These are phyloP conservation scores for Calyptommatus sinebrachiatus DNA, from an alignment of 2,113 vertebrate genomes.

Conservation along the genomic window DNA sequence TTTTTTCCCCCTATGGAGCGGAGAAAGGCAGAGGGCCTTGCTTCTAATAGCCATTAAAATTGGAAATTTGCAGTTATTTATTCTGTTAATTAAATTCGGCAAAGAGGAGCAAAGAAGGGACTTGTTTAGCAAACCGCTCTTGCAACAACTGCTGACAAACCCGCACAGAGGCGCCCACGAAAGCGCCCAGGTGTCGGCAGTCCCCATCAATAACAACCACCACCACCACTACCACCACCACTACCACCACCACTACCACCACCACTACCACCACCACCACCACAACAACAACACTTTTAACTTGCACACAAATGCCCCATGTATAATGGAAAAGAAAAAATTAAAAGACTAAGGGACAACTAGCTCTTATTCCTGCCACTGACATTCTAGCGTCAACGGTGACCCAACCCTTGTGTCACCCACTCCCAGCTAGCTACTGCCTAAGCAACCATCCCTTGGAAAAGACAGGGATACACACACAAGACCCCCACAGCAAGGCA, in stretches of 20 bases:
- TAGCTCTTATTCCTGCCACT: conserved; percentile 47
- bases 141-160: no score
- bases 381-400: not conserved
- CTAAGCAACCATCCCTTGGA: conserved; percentile 40
- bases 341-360: conserved; percentile 40
- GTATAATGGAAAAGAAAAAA: not conserved
- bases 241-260: no score
- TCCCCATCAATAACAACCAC: not conserved
- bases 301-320: not conserved
- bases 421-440: conserved; percentile 26
- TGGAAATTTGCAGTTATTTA: not conserved
- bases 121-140: not conserved
- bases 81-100: not conserved
- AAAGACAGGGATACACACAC: not conserved
- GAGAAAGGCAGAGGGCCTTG: no score
- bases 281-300: not conserved
- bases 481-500: conserved; percentile 31
- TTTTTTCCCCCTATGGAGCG: not conserved
- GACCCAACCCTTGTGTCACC: conserved; percentile 35
- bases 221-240: no score
- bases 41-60: not conserved
- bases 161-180: no score
- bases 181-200: no score
- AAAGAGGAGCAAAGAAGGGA: not conserved
- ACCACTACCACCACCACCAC: no score